These are phyloP conservation scores for Lophochroa leadbeateri DNA, from an alignment of 2,113 vertebrate genomes.

Conservation along the genomic window DNA sequence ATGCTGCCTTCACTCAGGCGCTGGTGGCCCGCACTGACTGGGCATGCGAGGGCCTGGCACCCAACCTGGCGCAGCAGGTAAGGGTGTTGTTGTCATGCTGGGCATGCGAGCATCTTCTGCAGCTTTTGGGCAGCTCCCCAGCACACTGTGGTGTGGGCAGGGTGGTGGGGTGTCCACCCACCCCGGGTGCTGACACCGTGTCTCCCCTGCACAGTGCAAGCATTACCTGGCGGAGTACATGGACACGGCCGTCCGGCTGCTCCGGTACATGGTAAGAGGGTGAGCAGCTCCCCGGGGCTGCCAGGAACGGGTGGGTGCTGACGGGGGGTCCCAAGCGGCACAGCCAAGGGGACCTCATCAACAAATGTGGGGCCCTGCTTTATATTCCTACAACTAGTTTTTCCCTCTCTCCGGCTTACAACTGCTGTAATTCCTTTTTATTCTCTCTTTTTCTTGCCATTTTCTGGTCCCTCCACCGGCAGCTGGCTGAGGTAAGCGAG, in stretches of 20 bases:
- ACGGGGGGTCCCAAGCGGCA: fast-evolving
- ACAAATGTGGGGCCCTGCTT: no score
- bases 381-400: background rate
- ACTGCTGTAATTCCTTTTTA: constrained; percentile 10
- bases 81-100: background rate
- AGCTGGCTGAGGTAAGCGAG: constrained; percentile 72
- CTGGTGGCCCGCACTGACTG: constrained; percentile 64
- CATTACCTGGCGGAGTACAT: constrained; percentile 78
- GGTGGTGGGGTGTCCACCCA: fast-evolving
- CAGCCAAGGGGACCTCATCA: background rate
- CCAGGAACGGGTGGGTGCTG: fast-evolving
- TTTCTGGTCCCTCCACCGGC: background rate
- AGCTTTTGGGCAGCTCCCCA: background rate
- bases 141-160: background rate
- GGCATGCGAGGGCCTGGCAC: constrained; percentile 76
- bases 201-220: constrained; percentile 81
- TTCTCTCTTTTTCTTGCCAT: constrained; percentile 11
- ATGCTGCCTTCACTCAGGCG: constrained; percentile 40
- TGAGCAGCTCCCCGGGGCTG: fast-evolving
- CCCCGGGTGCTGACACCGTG: fast-evolving
- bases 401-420: background rate
- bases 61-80: constrained; percentile 42
- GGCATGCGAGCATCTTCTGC: no score
- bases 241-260: constrained; percentile 59
- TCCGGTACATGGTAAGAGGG: constrained; percentile 85